These are phyloP conservation scores for Anthrax anthrax DNA, from an alignment of 2,888 invertebrate species.

Conservation along the genomic window DNA sequence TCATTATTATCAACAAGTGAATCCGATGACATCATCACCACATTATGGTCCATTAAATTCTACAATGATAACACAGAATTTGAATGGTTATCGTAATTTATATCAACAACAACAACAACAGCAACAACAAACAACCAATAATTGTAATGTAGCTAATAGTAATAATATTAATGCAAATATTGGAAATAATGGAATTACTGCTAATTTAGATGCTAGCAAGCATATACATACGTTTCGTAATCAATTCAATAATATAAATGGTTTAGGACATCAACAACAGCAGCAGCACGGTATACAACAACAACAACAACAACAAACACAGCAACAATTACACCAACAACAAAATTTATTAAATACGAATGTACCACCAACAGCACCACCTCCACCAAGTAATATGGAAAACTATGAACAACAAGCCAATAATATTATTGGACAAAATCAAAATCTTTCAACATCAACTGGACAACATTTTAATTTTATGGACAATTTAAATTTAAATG, in stretches of 20 bases:
- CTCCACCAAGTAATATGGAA: constrained; percentile 2
- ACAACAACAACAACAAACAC: constrained; percentile 14
- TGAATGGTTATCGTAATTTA: neutral
- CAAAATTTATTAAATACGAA: too few species aligned
- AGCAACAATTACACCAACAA: constrained; percentile 16
- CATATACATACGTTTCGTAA: constrained; percentile 18
- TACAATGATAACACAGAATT: constrained; percentile 12
- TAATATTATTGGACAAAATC: neutral
- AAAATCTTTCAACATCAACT: neutral
- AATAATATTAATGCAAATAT: neutral
- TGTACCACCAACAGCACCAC: neutral
- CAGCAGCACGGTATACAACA: constrained; percentile 11
- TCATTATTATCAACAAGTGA: constrained; percentile 36
- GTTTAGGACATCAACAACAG: constrained; percentile 6
- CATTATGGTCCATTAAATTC: constrained; percentile 3
- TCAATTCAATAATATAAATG: constrained; percentile 13
- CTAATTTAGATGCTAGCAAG: constrained; percentile 11
- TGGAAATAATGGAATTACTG: neutral
- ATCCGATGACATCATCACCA: constrained; percentile 16
- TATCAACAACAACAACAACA: neutral
- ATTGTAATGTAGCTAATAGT: neutral
- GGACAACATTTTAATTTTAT: neutral
- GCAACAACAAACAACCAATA: neutral
- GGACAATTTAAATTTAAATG: constrained; percentile 2
- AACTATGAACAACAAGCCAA: neutral